phyloP scores from a whole-genome alignment of 2,888 invertebrate species.

The Harpalus rubripes region DNA sequence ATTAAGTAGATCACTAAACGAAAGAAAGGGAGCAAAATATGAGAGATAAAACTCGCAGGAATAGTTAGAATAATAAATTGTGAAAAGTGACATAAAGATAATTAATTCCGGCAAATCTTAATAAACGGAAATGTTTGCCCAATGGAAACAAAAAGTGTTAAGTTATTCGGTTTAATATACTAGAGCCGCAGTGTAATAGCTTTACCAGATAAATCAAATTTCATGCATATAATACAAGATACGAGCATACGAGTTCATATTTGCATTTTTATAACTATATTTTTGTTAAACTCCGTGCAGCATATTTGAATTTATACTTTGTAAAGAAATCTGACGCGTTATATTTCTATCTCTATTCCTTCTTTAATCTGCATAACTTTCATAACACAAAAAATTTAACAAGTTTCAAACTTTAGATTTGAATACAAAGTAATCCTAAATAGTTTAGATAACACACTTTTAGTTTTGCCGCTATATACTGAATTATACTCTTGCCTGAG shows the following conservation, averaged over 20 bases:
- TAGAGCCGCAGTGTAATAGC: slow-evolving; percentile 29
- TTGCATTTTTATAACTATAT: slow-evolving; percentile 54
- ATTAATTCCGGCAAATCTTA: slow-evolving; percentile 54
- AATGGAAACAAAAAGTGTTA: slow-evolving; percentile 50
- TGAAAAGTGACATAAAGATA: slow-evolving; percentile 44
- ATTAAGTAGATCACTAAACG: too few species aligned
- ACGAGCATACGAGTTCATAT: slow-evolving; percentile 35
- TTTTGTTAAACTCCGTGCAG: slow-evolving; percentile 19
- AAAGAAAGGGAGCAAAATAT: too few species aligned
- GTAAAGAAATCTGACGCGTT: slow-evolving; percentile 14
- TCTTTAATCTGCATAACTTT: not conserved
- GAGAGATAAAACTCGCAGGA: too few species aligned
- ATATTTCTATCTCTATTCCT: slow-evolving; percentile 7
- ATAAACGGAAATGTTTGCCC: slow-evolving; percentile 49
- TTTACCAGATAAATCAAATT: slow-evolving; percentile 39
- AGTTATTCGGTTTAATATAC: slow-evolving; percentile 56
- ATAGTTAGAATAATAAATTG: slow-evolving; percentile 3
- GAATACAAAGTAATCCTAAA: not conserved
- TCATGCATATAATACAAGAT: slow-evolving; percentile 31
- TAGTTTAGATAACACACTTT: not conserved
- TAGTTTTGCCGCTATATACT: not conserved
- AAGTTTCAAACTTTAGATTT: slow-evolving; percentile 20
- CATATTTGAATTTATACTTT: slow-evolving; percentile 37
- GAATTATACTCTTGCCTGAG: not conserved
- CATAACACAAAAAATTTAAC: not conserved